Evolutionary conservation across 2,888 invertebrate genomes (phyloP), one percentile per base, ranked within the genome.

Genomic region (Rotaria socialis): DNA sequence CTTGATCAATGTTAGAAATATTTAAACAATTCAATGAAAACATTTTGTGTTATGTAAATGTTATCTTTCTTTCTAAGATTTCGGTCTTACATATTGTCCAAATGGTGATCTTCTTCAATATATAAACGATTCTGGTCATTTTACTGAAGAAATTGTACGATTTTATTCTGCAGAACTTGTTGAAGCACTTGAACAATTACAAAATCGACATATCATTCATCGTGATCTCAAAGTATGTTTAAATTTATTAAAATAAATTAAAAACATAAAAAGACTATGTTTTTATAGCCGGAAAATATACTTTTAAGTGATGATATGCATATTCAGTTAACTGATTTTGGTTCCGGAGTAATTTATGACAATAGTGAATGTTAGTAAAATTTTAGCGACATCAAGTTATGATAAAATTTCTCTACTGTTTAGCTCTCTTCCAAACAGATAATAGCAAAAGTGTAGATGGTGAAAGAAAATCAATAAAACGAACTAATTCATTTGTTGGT

Each of bases 271-370:
- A 75, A 86, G 14, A 50, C 8, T 60, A 60, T 92, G 93, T 87
- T 98, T 92, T 93, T 99, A 89, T 99, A 99, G 91, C 99, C 99
- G 11, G 96, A 99, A 92, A 99, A 99, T 92, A 96, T 99, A 89
- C 93, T 99, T 85, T 92, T 99, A 88, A 95, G 95, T 92, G 96
- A 96, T 90, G 94, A 95, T 89, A 97, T 97, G 95, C 98, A 99
- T 92, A 94, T 97, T 88, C 93, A 96, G 90, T 95, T 99, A 88
- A 96, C 97, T 80, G 99, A 99, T 92, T 99, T 99, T 92, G 99
- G 99, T 85, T 96, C 96, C 86, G 95, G 96, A 2, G 96, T 96
- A 92, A 94, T 96, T 88, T 47, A n/a, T 47, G 80, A 80, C 6
- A n/a, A 80, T 47, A n/a, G 8, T 80, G n/a, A 43, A 7, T 24